These are phyloP conservation scores for Amblyjoppa proteus DNA, from an alignment of 2,888 invertebrate species.

Conservation along the genomic window DNA sequence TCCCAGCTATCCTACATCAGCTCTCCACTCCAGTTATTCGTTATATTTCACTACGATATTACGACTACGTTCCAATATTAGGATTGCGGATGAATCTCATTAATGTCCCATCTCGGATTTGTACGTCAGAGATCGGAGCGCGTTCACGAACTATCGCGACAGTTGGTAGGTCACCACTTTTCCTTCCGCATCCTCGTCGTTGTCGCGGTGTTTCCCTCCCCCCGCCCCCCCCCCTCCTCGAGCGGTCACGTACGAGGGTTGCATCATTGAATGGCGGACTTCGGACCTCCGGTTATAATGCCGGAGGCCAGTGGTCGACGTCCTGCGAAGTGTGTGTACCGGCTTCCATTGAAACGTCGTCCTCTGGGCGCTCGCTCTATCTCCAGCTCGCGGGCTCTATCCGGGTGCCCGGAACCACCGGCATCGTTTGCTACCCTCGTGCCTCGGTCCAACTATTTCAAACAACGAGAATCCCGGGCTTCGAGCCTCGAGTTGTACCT, in stretches of 20 bases:
- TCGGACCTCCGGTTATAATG: conserved; percentile 24
- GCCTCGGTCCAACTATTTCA: conserved; percentile 64
- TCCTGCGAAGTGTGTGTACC: conserved; percentile 33
- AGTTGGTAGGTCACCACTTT: conserved; percentile 19
- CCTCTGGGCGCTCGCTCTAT: conserved; percentile 6
- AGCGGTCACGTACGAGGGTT: conserved; percentile 54
- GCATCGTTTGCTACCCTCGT: conserved; percentile 62
- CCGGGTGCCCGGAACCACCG: conserved; percentile 49
- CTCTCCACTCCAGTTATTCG: neutral
- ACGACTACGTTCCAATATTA: neutral
- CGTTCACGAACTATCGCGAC: conserved; percentile 2
- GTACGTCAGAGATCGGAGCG: neutral
- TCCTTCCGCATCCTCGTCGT: conserved; percentile 12
- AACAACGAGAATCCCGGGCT: conserved; percentile 62
- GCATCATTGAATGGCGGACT: conserved; percentile 53
- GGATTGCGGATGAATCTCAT: neutral
- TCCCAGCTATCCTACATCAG: neutral
- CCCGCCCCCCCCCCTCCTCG: conserved; percentile 3
- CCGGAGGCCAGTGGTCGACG: conserved; percentile 38
- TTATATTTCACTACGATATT: conserved; percentile 1
- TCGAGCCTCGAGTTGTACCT: conserved; percentile 17
- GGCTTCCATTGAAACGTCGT: conserved; percentile 16
- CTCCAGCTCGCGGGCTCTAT: conserved; percentile 24
- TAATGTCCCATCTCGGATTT: neutral
- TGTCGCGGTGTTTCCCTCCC: neutral